A percentile compares a stretch with the other conserved stretches of the same genome.
Evolutionary conservation across 2,888 invertebrate genomes (phyloP).

Genomic region (Pristionchus arcanus): DNA sequence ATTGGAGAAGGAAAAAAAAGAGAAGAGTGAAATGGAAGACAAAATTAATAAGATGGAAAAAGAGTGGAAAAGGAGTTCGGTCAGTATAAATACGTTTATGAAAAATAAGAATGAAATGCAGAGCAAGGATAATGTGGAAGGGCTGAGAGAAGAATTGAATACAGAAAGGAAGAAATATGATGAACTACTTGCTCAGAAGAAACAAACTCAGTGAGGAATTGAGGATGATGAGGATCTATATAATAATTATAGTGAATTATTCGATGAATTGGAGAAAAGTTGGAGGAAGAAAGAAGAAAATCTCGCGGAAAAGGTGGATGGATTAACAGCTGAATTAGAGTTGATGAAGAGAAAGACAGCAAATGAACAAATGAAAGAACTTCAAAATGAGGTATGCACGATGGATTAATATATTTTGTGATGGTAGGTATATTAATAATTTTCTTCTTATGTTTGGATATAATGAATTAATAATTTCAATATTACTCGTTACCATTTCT

Average conservation of each 20-base stretch:
- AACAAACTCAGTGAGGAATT: neutral
- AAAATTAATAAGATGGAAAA: neutral
- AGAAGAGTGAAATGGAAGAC: neutral
- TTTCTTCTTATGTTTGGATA: neutral
- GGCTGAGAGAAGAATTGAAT: slow-evolving; percentile 15
- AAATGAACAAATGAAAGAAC: slow-evolving; percentile 47
- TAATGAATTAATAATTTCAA: no score
- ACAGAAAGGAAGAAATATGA: slow-evolving; percentile 24
- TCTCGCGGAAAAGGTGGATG: slow-evolving; percentile 51
- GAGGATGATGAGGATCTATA: neutral
- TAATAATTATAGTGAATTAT: slow-evolving; percentile 45
- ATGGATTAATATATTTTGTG: neutral
- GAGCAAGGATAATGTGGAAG: neutral
- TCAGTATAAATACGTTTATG: neutral
- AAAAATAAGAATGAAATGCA: neutral
- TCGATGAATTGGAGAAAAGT: slow-evolving; percentile 56
- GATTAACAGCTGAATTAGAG: slow-evolving; percentile 50
- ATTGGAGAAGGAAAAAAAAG: slow-evolving; percentile 33
- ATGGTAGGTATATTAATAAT: neutral
- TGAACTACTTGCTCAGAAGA: slow-evolving; percentile 28
- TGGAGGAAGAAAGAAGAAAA: slow-evolving; percentile 54
- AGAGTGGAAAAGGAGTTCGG: neutral
- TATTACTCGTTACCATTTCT: no score
- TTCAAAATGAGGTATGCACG: slow-evolving; percentile 40
- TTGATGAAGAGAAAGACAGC: slow-evolving; percentile 41